Conservation (phyloP, 2,888 invertebrate species). For the Tholera decimalis region DNA sequence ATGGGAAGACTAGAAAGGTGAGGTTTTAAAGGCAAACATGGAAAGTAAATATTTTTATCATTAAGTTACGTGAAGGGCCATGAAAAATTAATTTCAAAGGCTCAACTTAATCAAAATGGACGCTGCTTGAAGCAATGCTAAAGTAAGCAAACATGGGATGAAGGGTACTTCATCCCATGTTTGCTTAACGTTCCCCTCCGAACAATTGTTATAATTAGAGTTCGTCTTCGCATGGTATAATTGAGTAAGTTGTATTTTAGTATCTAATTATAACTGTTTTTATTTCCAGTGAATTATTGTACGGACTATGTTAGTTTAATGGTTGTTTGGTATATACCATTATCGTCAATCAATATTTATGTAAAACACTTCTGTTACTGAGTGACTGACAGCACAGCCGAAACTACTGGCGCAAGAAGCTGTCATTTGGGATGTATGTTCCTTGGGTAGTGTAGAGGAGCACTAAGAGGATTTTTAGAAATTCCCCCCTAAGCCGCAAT, state of each 20-base stretch:
- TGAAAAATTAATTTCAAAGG: constrained; percentile 43
- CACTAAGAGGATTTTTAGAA: no score
- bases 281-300: constrained; percentile 4
- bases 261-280: constrained; percentile 1
- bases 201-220: constrained; percentile 45
- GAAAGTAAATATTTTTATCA: constrained; percentile 22
- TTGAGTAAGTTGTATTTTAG: constrained; percentile 8
- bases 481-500: no score
- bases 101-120: constrained; percentile 42
- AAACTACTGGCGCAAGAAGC: no score
- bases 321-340: no score
- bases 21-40: constrained; percentile 27
- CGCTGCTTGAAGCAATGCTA: constrained; percentile 27
- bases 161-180: constrained; percentile 32
- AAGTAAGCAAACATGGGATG: no score
- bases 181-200: constrained; percentile 31
- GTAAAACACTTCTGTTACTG: no score
- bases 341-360: no score
- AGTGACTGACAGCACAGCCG: no score
- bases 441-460: no score
- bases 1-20: constrained; percentile 5
- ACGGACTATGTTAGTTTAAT: no score
- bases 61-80: constrained; percentile 23
- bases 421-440: no score
- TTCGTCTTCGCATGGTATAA: constrained; percentile 2